Evolutionary conservation across 1,140 invertebrate species (phyloP), one percentile per base, ranked within the genome.

Genomic region (Tetranychus urticae): DNA sequence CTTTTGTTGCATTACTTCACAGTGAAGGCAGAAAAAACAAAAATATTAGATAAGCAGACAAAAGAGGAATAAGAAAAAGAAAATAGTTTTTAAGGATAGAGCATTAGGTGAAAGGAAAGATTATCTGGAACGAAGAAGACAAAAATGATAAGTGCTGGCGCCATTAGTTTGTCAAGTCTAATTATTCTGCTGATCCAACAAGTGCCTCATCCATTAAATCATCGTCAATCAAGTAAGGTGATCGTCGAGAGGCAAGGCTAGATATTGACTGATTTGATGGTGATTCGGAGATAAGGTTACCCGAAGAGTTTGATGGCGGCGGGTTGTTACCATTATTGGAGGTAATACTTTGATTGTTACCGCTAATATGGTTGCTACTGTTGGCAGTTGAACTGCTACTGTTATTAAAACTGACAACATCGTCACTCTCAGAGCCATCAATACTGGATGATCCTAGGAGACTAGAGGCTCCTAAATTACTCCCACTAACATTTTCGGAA

Each of bases 151-250:
- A 23, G 5, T 23, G n/a, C 14, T 33, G n/a, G 31, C 48, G 31
- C 14, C 33, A 23, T 6, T 23, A 14, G 31, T 52, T 52, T 23
- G 23, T 23, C 23, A 33, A 52, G 33, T 14, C 13, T 34, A 61
- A 54, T 69, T 61, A 79, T 73, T 80, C 79, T 34, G 77, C 81
- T 73, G 81, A 74, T 48, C 82, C 83, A 39, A 84, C 82, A 23
- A 88, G 72, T 1, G 85, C 84, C 68, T 86, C 85, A 69, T 88
- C 85, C 82, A 88, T 87, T 2, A 88, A 77, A 67, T 88, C 86
- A 70, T 88, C 86, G 67, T 88, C 86, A 61, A 85, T 86, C 65
- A 81, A 82, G 5, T 85, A 84, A 2, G 85, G 86, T 10, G 71
- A 68, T 56, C 65, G 68, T 61, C 52, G 33, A 31, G 55, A 34